Base-by-base conservation (phyloP, 2,113 vertebrate species). In the Lucifuga dentata region DNA sequence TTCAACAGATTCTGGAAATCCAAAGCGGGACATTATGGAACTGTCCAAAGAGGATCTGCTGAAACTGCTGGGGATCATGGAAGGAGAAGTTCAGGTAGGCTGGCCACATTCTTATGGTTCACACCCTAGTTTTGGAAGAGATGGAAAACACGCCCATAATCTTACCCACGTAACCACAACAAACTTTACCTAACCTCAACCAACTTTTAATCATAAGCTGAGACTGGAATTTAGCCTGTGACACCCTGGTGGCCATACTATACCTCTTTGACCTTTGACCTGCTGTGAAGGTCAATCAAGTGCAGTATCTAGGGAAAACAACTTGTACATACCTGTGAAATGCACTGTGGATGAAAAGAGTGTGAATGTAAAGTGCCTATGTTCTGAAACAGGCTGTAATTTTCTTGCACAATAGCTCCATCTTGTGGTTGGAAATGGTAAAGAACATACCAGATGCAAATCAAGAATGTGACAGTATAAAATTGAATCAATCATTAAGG, bases 41-140 rank as follows among this genome's bases (percentile, higher is more conserved):
- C 83, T 97, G 75, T 93, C 96, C 40, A 97, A 94, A 90, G 93
- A 95, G 64, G 96, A 97, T 60, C 93, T 99, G 21, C 91, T 99
- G 17, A 93, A 92, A 76, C 91, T 99, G 17, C 93, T 99, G 59
- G 97, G 96, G 36, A 94, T 99, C 86, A 99, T 99, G 98, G 98
- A 99, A 88, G 96, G 97, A 76, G 98, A 99, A 68, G 73, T 99
- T 44, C 97, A 99, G 95, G 98, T 99, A 53, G 44, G 86, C 48
- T 13, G 5, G 26, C 26, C 3, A 7, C 26, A 7, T 29, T 29
- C 3, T 29, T 5, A 29, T 7, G 7, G 26, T 7, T 29, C 26
- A 29, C 26, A 29, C 26, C 26, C 26, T 3, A 5, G 26, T 29
- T 3, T 29, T 3, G 26, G 26, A 3, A 7, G 26, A 29, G 26